phyloP scores from a whole-genome alignment of 2,113 vertebrate genomes.

The Petrocephalus zakoni region DNA sequence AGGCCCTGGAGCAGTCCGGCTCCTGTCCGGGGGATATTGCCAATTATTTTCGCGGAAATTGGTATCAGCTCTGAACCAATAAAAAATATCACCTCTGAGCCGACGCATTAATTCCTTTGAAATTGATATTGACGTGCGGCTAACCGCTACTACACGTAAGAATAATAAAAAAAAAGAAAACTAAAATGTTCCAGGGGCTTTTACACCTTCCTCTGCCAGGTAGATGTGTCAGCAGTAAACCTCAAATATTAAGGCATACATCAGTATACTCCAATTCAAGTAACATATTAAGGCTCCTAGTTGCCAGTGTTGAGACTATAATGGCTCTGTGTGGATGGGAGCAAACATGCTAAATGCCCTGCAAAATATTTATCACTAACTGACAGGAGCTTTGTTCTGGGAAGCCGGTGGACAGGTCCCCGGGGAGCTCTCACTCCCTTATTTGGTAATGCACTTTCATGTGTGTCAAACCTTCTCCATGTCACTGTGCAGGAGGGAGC shows the following conservation, averaged over 20 bases:
- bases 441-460: neutral
- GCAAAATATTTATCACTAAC: neutral
- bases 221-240: neutral
- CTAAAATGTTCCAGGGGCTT: neutral
- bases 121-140: neutral
- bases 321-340: neutral
- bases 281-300: neutral
- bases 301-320: neutral
- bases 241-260: neutral
- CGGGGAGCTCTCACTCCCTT: neutral
- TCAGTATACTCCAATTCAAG: neutral
- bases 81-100: conserved; percentile 10
- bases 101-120: conserved; percentile 2
- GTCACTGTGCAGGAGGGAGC: conserved; percentile 62
- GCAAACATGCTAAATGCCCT: neutral
- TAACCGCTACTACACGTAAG: neutral
- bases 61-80: conserved; percentile 13
- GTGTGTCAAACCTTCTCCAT: neutral
- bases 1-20: neutral
- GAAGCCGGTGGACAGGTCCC: neutral
- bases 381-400: neutral
- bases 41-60: conserved; percentile 24
- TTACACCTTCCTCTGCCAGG: neutral
- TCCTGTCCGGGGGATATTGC: conserved; percentile 17
- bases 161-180: neutral